These are phyloP conservation scores for Zoanthus solanderi DNA, from an alignment of 92 coral and sea anemone genomes.

Conservation along the genomic window DNA sequence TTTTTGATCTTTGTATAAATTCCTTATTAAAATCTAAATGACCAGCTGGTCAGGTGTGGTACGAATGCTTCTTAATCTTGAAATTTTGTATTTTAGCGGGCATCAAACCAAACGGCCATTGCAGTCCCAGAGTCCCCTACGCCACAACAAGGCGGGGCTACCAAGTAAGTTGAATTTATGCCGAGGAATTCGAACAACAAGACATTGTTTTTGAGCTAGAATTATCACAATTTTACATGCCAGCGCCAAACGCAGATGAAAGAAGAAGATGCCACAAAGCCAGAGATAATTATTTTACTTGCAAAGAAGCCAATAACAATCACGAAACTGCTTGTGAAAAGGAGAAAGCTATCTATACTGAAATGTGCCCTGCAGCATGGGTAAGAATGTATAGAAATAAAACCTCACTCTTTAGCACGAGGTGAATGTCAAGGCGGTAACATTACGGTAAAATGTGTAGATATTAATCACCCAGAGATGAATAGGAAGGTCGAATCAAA, in stretches of 20 bases:
- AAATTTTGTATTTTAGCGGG: slow-evolving; percentile 88
- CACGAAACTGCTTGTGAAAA: slow-evolving; percentile 75
- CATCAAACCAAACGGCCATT: slow-evolving; percentile 82
- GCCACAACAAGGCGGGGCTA: slow-evolving; percentile 63
- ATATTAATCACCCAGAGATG: no score
- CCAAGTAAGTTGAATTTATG: slow-evolving; percentile 18
- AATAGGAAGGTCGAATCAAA: no score
- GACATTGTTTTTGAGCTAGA: not conserved
- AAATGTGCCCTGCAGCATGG: slow-evolving; percentile 90
- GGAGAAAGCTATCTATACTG: slow-evolving; percentile 72
- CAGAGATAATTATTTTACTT: slow-evolving; percentile 86
- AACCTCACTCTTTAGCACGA: no score
- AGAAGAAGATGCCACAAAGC: slow-evolving; percentile 86
- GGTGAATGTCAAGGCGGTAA: no score
- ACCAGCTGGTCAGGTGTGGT: no score
- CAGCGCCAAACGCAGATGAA: slow-evolving; percentile 92
- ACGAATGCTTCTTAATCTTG: not conserved
- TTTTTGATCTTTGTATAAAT: not conserved
- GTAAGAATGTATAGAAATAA: slow-evolving; percentile 42
- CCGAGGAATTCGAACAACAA: not conserved
- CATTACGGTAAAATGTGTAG: no score
- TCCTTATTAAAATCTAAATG: not conserved
- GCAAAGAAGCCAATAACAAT: slow-evolving; percentile 69
- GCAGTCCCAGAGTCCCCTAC: slow-evolving; percentile 81
- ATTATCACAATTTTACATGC: slow-evolving; percentile 65